phyloP scores from a whole-genome alignment of 1,140 invertebrate species.

The Tigriopus japonicus region DNA sequence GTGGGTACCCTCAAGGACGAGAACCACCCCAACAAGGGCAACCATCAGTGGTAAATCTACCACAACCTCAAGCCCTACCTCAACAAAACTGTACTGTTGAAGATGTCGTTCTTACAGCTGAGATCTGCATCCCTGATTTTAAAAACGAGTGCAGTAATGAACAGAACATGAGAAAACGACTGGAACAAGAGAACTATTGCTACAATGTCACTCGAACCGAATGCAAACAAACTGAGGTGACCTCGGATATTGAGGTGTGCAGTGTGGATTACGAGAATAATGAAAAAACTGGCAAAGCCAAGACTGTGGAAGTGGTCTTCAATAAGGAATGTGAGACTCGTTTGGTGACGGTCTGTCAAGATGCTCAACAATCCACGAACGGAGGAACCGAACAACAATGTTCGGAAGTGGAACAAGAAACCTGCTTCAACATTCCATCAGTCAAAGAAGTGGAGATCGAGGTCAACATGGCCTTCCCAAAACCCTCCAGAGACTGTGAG shows the following conservation, averaged over 20 bases:
- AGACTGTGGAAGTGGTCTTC: conserved; percentile 7
- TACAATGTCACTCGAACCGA: background rate
- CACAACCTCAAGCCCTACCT: background rate
- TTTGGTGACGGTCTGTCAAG: conserved; percentile 7
- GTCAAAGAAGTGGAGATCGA: background rate
- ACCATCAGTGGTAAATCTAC: no score
- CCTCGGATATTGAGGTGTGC: background rate
- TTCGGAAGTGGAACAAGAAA: conserved; percentile 13
- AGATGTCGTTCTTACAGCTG: background rate
- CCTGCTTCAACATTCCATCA: conserved; percentile 9
- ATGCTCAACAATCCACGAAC: background rate
- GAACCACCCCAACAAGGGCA: no score
- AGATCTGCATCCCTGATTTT: conserved; percentile 8
- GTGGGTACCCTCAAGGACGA: no score
- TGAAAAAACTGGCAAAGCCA: background rate
- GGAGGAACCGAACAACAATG: background rate
- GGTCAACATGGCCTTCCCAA: background rate
- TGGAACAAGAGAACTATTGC: background rate
- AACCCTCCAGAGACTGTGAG: conserved; percentile 4
- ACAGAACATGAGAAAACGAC: background rate
- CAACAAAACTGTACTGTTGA: conserved; percentile 12
- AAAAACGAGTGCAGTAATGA: background rate
- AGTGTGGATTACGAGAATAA: background rate
- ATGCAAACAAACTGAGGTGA: conserved; percentile 3
- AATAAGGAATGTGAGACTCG: background rate